phyloP scores from a whole-genome alignment of 2,888 invertebrate genomes.

The Nesidiocoris tenuis region DNA sequence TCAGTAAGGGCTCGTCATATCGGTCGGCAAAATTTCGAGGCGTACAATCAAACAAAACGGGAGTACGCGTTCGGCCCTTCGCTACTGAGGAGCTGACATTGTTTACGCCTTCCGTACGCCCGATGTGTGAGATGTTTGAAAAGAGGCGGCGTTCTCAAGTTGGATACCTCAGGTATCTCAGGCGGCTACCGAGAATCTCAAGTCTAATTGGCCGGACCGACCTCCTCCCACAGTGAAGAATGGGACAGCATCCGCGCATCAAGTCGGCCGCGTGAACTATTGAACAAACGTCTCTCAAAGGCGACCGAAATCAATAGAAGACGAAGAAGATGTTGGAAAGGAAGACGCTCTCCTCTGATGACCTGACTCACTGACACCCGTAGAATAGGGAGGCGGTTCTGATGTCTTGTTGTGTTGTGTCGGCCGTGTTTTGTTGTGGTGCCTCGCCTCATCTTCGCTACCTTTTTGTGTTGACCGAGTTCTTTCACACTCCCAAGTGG shows the following conservation, averaged over 20 bases:
- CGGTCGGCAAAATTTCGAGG: no score
- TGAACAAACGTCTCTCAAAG: background rate
- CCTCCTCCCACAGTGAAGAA: background rate
- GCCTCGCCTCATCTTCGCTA: background rate
- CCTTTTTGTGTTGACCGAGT: conserved; percentile 20
- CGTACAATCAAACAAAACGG: no score
- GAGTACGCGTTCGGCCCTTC: no score
- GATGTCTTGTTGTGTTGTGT: background rate
- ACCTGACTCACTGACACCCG: background rate
- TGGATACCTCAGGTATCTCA: background rate
- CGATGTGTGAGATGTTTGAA: background rate
- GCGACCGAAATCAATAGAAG: background rate
- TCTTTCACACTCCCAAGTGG: conserved; percentile 41
- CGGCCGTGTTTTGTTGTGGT: background rate
- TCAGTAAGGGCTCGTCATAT: no score
- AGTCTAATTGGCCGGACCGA: background rate
- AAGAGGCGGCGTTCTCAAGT: background rate
- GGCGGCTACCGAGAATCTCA: background rate
- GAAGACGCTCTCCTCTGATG: background rate
- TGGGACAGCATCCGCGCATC: background rate
- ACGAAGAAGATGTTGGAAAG: background rate
- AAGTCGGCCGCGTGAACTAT: background rate
- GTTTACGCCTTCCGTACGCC: background rate
- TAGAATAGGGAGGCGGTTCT: background rate
- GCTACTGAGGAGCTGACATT: background rate